These are phyloP conservation scores for Acanthiza pusilla DNA, from an alignment of 2,797 vertebrate species.

Conservation along the genomic window DNA sequence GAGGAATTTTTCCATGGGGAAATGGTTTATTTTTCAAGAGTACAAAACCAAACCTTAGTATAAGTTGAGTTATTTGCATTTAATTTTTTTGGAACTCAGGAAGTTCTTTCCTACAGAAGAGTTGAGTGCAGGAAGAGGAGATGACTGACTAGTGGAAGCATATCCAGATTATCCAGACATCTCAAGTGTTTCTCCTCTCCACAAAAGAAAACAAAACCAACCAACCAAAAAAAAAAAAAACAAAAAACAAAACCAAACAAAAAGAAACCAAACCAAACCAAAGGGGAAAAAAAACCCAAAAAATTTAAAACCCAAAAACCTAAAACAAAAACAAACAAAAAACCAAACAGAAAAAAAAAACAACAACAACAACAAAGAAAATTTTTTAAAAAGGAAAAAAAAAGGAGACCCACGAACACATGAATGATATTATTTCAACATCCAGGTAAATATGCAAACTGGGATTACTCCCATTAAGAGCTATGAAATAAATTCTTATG, in stretches of 20 bases:
- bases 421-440: not conserved
- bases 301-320: no score
- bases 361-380: not conserved
- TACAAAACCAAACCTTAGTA: not conserved
- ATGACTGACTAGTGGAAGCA: not conserved
- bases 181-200: not conserved
- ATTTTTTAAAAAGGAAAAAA: no score
- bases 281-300: no score
- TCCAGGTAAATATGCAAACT: not conserved
- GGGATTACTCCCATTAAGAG: not conserved
- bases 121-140: not conserved
- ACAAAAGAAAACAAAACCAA: not conserved
- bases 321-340: not conserved
- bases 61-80: not conserved
- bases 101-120: not conserved
- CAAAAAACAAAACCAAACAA: not conserved
- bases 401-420: accelerated
- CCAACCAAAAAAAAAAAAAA: no score
- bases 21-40: not conserved
- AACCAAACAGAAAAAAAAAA: not conserved
- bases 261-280: no score
- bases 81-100: not conserved
- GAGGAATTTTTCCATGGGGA: not conserved
- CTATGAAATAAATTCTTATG: not conserved
- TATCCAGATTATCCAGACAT: not conserved